phyloP scores from a whole-genome alignment of 2,888 invertebrate species.

The Halictus ligatus region DNA sequence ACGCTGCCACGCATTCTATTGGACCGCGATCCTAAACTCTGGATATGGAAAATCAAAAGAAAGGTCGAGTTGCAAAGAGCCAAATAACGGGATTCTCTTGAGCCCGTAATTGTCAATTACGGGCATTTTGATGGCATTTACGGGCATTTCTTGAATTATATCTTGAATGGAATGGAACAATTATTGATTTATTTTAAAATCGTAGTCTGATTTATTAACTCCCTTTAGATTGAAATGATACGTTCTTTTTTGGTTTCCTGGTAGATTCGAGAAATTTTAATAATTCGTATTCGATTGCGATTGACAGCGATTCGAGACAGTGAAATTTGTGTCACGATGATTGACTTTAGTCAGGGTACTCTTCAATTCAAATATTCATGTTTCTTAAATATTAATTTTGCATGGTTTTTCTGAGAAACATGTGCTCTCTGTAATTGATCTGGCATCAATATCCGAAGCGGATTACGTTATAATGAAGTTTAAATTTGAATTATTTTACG shows the following conservation, averaged over 20 bases:
- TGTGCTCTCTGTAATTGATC: background rate
- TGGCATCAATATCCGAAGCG: background rate
- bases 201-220: background rate
- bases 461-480: background rate
- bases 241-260: background rate
- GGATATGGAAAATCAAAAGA: background rate
- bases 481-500: background rate
- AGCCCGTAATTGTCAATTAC: no score
- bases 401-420: background rate
- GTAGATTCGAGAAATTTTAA: no score
- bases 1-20: conserved; percentile 5
- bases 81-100: no score
- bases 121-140: no score
- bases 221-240: background rate
- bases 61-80: no score
- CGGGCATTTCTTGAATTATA: background rate
- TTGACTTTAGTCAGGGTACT: background rate
- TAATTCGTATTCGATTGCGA: no score
- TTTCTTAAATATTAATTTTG: background rate
- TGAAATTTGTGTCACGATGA: background rate
- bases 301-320: no score
- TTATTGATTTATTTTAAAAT: background rate
- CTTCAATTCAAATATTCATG: background rate
- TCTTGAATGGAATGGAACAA: background rate
- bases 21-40: background rate